Base-by-base conservation (phyloP, 2,797 vertebrate species). In the Aeoliscus strigatus region DNA sequence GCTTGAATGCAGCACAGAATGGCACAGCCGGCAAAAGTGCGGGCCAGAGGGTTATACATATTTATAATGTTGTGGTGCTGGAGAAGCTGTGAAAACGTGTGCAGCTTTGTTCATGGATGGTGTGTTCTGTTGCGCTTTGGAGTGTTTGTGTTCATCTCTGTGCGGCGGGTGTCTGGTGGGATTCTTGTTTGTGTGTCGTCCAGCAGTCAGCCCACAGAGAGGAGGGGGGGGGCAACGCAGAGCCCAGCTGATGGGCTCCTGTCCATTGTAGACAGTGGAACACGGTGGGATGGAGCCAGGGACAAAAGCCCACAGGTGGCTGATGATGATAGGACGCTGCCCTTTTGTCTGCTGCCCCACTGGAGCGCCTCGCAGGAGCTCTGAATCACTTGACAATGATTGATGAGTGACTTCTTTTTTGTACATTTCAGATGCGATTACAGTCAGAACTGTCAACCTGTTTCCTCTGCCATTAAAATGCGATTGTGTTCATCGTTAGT, bases 41-140 rank as follows among this genome's bases (percentile, higher is more conserved):
- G 34, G 57, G 57, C 76, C 77, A 78, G 51, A 47, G 63, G 59
- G 70, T 73, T 32, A 77, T 78, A 70, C 76, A 82, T 82, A 81
- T 83, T 82, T 76, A 81, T 73, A 47, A 50, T 51, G 65, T 66
- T 72, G 63, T n/a, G n/a, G 44, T 63, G 46, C 59, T 60, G 63
- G 47, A 51, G 49, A 73, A 54, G 51, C 71, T 65, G 71, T 56
- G 65, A 66, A 64, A 66, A 61, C 1, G 32, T 60, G 66, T 23
- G 5, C 6, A 9, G 63, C 56, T 68, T 63, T 75, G 69, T 77
- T 69, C 55, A 34, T 27, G 58, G 62, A 48, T 61, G 64, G 39
- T 39, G 53, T 45, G 34, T 27, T 39, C 50, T 57, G 46, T 25
- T 12, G 23, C 6, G 26, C 18, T 11, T 5, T 23, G 23, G 18